Evolutionary conservation across 2,888 invertebrate species (phyloP).

Genomic region (Microctonus hyperodae): DNA sequence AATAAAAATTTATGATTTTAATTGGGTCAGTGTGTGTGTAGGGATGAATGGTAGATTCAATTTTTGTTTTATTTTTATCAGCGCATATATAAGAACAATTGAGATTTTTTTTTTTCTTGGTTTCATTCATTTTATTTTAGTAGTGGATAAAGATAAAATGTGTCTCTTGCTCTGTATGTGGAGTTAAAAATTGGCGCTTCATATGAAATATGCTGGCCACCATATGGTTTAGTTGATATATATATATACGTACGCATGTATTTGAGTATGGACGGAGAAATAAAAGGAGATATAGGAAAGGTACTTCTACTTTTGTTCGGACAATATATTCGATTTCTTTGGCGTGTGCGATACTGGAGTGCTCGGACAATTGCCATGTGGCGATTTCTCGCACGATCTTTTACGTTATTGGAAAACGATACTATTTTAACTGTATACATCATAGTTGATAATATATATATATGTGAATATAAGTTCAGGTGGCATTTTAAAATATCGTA

Average conservation of each 20-base stretch:
- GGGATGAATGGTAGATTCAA: no score
- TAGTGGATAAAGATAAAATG: slow-evolving; percentile 43
- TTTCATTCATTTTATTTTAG: background rate
- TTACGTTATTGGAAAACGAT: slow-evolving; percentile 57
- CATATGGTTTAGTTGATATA: slow-evolving; percentile 47
- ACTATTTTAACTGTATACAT: slow-evolving; percentile 50
- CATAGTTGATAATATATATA: background rate
- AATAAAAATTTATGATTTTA: no score
- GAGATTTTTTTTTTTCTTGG: background rate
- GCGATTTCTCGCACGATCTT: slow-evolving; percentile 29
- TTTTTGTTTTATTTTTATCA: background rate
- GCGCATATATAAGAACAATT: background rate
- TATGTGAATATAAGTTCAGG: background rate
- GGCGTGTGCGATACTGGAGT: slow-evolving; percentile 27
- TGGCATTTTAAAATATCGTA: background rate
- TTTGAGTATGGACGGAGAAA: background rate
- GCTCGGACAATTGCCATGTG: slow-evolving; percentile 9
- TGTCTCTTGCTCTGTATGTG: slow-evolving; percentile 39
- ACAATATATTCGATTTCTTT: slow-evolving; percentile 39
- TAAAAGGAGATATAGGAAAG: slow-evolving; percentile 21
- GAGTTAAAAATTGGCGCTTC: slow-evolving; percentile 59
- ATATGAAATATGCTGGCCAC: slow-evolving; percentile 57
- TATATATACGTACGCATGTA: background rate
- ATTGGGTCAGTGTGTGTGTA: no score
- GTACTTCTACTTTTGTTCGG: slow-evolving; percentile 13